These are phyloP conservation scores for Mya arenaria DNA, from an alignment of 1,140 invertebrate species.

Conservation along the genomic window DNA sequence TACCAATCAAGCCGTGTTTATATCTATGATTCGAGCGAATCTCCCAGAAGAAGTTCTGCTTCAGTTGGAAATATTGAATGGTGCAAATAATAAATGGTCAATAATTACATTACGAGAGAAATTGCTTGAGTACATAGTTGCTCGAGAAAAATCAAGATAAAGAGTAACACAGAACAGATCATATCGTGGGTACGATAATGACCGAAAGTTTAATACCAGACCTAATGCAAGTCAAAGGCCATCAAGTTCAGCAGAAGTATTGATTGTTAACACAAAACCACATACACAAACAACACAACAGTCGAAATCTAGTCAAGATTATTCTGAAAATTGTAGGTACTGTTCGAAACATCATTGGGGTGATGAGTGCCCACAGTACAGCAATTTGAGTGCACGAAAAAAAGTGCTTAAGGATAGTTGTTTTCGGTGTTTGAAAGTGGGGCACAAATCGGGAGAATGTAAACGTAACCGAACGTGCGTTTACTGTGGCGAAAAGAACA, in stretches of 20 bases:
- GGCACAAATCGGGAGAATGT: background rate
- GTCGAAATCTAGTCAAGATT: background rate
- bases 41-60: constrained; percentile 3
- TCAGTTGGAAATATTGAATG: background rate
- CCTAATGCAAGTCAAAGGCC: too few species aligned
- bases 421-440: background rate
- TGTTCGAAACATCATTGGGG: background rate
- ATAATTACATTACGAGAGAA: background rate
- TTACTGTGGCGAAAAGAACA: background rate
- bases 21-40: background rate
- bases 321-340: background rate
- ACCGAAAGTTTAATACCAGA: background rate
- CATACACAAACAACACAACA: background rate
- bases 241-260: background rate
- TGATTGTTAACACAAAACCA: background rate
- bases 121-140: background rate
- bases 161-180: background rate
- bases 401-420: background rate
- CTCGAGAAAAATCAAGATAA: background rate
- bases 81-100: background rate
- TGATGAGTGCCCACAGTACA: constrained; percentile 1
- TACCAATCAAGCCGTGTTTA: background rate
- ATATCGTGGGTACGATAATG: background rate
- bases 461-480: background rate
- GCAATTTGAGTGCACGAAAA: background rate